A percentile compares a stretch with the other conserved stretches of the same genome.
phyloP scores from a whole-genome alignment of 2,113 vertebrate species.

The Tachycineta bicolor region DNA sequence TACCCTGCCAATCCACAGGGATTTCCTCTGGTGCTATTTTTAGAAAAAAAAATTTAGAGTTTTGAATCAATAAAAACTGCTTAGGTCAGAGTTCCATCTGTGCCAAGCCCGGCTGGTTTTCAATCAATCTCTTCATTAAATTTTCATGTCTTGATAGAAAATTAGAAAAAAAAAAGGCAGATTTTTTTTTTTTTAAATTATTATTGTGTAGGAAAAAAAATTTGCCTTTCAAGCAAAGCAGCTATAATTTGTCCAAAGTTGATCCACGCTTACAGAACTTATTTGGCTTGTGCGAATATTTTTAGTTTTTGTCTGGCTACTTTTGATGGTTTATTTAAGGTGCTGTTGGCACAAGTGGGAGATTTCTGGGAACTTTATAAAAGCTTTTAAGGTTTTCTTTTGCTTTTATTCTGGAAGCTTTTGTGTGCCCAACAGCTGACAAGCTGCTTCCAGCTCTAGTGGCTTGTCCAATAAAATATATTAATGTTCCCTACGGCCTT shows the following conservation, averaged over 20 bases:
- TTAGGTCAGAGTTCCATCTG: neutral
- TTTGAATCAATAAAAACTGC: neutral
- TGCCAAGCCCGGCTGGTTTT: neutral
- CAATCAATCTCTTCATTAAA: neutral
- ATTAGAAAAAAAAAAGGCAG: neutral
- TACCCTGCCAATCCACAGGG: neutral
- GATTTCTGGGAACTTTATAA: neutral
- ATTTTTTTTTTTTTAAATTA: neutral
- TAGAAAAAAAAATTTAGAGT: neutral
- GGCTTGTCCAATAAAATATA: conserved; percentile 40
- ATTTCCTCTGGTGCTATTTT: neutral
- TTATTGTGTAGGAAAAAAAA: neutral
- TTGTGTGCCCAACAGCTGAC: neutral
- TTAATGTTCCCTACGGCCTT: neutral
- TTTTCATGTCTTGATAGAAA: neutral
- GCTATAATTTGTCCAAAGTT: neutral
- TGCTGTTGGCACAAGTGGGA: neutral
- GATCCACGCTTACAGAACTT: neutral
- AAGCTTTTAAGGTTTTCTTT: conserved; percentile 12
- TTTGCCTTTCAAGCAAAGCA: neutral
- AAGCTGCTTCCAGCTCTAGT: conserved; percentile 7
- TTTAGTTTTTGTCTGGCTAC: neutral
- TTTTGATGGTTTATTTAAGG: conserved; percentile 36
- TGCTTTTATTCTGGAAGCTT: neutral
- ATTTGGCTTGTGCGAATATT: conserved; percentile 1